phyloP scores from a whole-genome alignment of 2,888 invertebrate genomes.

The Rhogogaster chlorosoma region DNA sequence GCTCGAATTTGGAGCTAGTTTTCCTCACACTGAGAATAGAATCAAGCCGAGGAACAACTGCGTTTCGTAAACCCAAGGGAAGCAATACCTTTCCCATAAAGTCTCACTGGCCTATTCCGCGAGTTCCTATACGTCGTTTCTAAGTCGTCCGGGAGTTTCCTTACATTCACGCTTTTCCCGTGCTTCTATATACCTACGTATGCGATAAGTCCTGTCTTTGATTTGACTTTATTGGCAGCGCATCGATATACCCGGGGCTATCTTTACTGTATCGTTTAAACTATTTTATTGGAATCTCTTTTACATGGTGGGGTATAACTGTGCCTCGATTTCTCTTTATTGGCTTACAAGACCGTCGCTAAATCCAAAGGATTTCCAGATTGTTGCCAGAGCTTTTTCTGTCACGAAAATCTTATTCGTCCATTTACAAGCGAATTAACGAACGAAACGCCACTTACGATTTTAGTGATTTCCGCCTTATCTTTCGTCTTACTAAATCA shows the following conservation, averaged over 20 bases:
- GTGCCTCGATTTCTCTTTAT: slow-evolving; percentile 23
- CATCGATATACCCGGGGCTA: slow-evolving; percentile 17
- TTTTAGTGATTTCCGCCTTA: background rate
- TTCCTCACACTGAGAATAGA: background rate
- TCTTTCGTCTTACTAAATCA: background rate
- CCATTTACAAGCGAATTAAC: background rate
- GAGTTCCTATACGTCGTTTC: slow-evolving; percentile 30
- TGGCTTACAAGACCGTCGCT: slow-evolving; percentile 23
- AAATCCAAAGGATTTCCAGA: slow-evolving; percentile 38
- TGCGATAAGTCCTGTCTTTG: slow-evolving; percentile 34
- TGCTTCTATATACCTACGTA: background rate
- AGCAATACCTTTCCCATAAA: slow-evolving; percentile 36
- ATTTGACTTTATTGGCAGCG: slow-evolving; percentile 47
- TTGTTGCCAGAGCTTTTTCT: background rate
- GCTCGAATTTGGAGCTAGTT: background rate
- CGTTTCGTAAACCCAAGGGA: slow-evolving; percentile 30
- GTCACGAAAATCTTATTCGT: background rate
- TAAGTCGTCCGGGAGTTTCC: slow-evolving; percentile 22
- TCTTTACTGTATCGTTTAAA: slow-evolving; percentile 42
- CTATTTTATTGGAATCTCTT: slow-evolving; percentile 40
- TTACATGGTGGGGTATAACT: slow-evolving; percentile 18
- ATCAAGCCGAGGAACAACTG: slow-evolving; percentile 17
- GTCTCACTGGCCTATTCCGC: slow-evolving; percentile 6
- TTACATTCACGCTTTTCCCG: background rate
- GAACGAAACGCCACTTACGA: background rate